Evolutionary conservation across 2,797 vertebrate species (phyloP).

Genomic region (Zenarchopterus dispar): DNA sequence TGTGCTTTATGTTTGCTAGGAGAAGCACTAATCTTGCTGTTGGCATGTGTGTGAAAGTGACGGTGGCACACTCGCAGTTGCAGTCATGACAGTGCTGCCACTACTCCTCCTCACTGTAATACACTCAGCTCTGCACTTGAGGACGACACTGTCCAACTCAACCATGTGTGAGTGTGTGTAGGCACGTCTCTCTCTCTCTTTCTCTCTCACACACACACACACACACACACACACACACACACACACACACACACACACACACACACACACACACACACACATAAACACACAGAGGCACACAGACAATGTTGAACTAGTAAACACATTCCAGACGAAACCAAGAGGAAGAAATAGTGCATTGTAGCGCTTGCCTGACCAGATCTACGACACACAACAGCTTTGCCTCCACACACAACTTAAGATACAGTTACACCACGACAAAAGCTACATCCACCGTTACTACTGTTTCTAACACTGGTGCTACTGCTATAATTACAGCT

Average conservation of each 20-base stretch:
- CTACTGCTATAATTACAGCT: not conserved
- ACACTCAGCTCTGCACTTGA: constrained; percentile 50
- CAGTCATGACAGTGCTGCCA: constrained; percentile 21
- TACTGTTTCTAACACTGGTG: constrained; percentile 13
- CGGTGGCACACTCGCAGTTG: constrained; percentile 9
- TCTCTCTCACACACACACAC: not conserved
- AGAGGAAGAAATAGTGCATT: constrained; percentile 58
- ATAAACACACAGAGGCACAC: constrained; percentile 5
- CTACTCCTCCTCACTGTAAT: constrained; percentile 34
- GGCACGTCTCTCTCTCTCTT: not conserved
- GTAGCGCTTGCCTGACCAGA: constrained; percentile 45
- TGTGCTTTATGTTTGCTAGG: not conserved
- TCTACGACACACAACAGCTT: constrained; percentile 33
- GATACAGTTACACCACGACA: constrained; percentile 45
- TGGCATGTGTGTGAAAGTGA: not conserved
- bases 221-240: no score
- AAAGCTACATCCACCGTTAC: constrained; percentile 15
- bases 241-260: no score
- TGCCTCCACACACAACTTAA: constrained; percentile 40
- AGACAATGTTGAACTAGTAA: constrained; percentile 66
- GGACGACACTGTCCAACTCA: constrained; percentile 41
- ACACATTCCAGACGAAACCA: constrained; percentile 74
- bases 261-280: not conserved
- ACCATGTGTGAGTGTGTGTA: constrained; percentile 11
- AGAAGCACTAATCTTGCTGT: not conserved